phyloP scores from a whole-genome alignment of 2,113 vertebrate genomes.

The Pampusana beccarii region DNA sequence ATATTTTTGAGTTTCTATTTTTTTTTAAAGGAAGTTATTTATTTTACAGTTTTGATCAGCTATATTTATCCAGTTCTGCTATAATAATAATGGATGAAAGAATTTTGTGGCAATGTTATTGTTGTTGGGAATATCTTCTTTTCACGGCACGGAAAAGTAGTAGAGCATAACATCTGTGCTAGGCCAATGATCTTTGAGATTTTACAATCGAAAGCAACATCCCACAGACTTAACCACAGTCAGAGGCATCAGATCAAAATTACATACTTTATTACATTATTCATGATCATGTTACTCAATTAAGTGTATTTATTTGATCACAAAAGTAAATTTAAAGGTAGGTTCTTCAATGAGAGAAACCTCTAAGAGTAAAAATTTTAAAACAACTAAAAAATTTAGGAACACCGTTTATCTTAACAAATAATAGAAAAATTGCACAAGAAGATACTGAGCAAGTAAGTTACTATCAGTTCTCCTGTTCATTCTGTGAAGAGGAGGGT shows the following conservation, averaged over 20 bases:
- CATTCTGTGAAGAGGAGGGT: neutral
- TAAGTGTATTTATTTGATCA: neutral
- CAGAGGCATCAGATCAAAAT: neutral
- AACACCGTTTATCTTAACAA: neutral
- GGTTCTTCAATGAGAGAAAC: neutral
- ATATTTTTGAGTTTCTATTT: neutral
- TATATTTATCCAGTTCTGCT: neutral
- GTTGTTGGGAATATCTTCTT: neutral
- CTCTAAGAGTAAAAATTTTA: neutral
- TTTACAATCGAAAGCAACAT: neutral
- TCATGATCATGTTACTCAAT: neutral
- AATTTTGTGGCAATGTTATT: fast-evolving
- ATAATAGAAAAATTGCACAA: neutral
- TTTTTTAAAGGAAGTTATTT: neutral
- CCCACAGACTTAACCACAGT: neutral
- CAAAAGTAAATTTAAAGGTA: neutral
- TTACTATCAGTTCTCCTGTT: neutral
- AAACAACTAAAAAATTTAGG: neutral
- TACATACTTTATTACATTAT: neutral
- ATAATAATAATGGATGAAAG: neutral
- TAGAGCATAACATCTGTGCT: neutral
- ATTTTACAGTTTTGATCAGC: neutral
- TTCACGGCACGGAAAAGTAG: neutral
- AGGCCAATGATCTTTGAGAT: neutral
- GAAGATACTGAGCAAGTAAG: neutral